Base-by-base conservation (phyloP, 2,797 vertebrate species). In the Takifugu rubripes region DNA sequence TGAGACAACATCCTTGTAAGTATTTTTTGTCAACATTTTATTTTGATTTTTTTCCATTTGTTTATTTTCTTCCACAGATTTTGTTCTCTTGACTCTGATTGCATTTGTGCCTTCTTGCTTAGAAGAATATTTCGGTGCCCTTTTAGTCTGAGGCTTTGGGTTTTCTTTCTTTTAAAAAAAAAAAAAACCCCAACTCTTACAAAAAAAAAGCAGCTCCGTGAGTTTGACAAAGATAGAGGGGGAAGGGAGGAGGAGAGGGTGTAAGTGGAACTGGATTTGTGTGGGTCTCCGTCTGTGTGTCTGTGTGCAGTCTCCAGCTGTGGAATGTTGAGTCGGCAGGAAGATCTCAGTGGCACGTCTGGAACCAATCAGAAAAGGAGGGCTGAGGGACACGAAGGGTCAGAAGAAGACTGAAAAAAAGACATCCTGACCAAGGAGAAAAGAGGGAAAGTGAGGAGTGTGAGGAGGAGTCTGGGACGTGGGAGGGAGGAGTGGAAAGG, bases 311-410 rank as follows among this genome's bases (percentile, higher is more conserved):
- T 81, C 80, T 90, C 86, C 85, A 87, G 88, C 84, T 89, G 87
- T 85, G 88, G 88, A 90, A 91, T 92, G 91, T 88, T 81, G 87
- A 91, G 87, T 91, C 88, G 81, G 88, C 86, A 85, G 90, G 88
- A 87, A 87, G 83, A 87, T 83, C 85, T 88, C 87, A 89, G 85
- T 85, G 84, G 85, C 82, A 87, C 68, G 86, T 88, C 89, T 90
- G 89, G 85, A 90, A 87, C 86, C 86, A 91, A 92, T 92, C 88
- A 88, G 84, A 69, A 66, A 52, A 81, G 77, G 68, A 79, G 82
- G 75, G 74, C 74, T 86, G 72, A 77, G 75, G 83, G 81, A 84
- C 76, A 61, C 45, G 71, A 78, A 63, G 87, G 82, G 83, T 84
- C 81, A 84, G 66, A 70, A 61, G 45, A 71, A 56, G 45, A 59